Conservation (phyloP, 2,113 vertebrate genomes). For the Callospermophilus lateralis region DNA sequence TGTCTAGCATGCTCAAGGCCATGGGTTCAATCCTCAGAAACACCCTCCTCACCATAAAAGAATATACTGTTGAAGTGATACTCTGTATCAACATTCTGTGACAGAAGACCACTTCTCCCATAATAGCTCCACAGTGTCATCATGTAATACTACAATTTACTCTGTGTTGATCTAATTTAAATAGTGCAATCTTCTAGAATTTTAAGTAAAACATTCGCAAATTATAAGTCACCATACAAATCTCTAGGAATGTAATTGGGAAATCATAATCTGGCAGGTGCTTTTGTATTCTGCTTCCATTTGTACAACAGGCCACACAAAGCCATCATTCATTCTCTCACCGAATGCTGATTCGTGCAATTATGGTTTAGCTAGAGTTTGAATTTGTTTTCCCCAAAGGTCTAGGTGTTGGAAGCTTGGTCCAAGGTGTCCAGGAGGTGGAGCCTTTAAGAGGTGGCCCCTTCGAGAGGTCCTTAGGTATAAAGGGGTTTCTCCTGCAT, state of each 20-base stretch:
- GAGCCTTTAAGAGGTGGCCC: not conserved
- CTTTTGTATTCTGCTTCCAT: not conserved
- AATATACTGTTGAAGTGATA: not conserved
- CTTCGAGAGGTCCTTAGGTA: not conserved
- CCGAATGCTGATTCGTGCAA: not conserved
- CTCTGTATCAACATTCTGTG: not conserved
- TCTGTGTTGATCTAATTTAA: not conserved
- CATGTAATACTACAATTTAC: not conserved
- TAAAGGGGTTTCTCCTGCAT: not conserved
- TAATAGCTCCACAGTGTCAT: not conserved
- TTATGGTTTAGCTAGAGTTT: not conserved
- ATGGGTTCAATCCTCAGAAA: too few species aligned
- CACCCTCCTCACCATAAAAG: too few species aligned
- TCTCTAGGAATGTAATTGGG: not conserved
- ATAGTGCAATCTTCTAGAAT: not conserved
- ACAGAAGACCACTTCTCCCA: not conserved
- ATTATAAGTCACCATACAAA: not conserved
- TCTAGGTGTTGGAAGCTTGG: not conserved
- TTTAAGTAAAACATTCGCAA: slow-evolving; percentile 24
- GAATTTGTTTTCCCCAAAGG: not conserved
- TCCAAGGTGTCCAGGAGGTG: not conserved
- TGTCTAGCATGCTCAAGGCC: too few species aligned
- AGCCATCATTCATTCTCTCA: not conserved
- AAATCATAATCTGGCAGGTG: not conserved
- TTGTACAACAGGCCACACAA: not conserved